phyloP scores from a whole-genome alignment of 2,888 invertebrate genomes.

The Myathropa florea region DNA sequence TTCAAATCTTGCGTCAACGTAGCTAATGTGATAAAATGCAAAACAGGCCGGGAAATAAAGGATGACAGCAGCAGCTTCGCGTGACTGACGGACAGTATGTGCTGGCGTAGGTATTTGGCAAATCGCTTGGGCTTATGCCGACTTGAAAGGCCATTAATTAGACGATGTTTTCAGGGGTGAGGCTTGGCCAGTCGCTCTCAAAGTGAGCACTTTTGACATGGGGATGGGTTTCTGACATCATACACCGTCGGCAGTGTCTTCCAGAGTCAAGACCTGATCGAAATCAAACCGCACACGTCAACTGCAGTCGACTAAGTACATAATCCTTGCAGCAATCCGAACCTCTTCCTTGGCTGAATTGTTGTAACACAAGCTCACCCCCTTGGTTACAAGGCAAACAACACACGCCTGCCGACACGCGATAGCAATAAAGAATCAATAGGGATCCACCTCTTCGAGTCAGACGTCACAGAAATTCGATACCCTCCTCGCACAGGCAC shows the following conservation, averaged over 20 bases:
- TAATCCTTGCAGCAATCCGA: background rate
- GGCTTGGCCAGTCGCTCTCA: background rate
- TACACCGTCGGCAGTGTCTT: background rate
- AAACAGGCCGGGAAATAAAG: constrained; percentile 5
- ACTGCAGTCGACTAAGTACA: background rate
- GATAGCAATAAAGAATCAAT: constrained; percentile 56
- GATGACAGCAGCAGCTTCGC: constrained; percentile 17
- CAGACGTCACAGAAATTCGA: constrained; percentile 1
- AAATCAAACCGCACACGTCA: background rate
- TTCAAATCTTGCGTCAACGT: constrained; percentile 20
- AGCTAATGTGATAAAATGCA: constrained; percentile 55
- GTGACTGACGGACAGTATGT: constrained; percentile 20
- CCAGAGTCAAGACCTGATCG: background rate
- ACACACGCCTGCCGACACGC: constrained; percentile 43
- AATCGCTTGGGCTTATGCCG: constrained; percentile 27
- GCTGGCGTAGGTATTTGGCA: background rate
- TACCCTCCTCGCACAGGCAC: background rate
- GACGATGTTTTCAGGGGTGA: constrained; percentile 2
- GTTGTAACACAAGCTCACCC: background rate
- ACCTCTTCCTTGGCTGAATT: background rate
- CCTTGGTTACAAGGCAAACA: background rate
- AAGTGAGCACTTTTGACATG: background rate
- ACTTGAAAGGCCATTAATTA: constrained; percentile 35
- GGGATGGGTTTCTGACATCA: background rate
- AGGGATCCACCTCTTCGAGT: constrained; percentile 27